A percentile compares a stretch with the other conserved stretches of the same genome.
Conservation (phyloP, 2,888 invertebrate species). For the Physocephala rufipes region DNA sequence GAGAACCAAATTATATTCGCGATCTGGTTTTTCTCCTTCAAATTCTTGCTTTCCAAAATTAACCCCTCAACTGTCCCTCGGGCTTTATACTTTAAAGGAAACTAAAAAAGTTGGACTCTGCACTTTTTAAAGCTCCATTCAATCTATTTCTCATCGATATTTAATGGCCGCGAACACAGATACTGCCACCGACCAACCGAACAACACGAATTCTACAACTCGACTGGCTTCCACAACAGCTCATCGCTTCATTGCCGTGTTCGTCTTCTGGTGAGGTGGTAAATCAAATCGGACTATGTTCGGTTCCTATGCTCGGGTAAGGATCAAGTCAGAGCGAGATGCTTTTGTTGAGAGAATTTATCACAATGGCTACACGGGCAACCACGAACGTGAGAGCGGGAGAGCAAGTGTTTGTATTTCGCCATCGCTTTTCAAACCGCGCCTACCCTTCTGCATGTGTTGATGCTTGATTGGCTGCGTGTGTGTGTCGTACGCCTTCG, state of each 20-base stretch:
- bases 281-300: constrained; percentile 17
- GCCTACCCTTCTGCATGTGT: constrained; percentile 54
- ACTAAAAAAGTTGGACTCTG: neutral
- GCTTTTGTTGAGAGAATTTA: constrained; percentile 30
- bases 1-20: constrained; percentile 16
- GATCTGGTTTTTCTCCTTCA: neutral
- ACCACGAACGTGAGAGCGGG: constrained; percentile 40
- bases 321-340: constrained; percentile 29
- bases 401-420: constrained; percentile 45
- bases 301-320: constrained; percentile 16
- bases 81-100: neutral
- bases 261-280: constrained; percentile 19
- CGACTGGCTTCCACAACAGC: constrained; percentile 26
- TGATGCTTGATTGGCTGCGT: constrained; percentile 57
- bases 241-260: neutral
- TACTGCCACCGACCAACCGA: neutral
- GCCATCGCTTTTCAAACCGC: constrained; percentile 54
- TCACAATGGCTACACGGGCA: constrained; percentile 1
- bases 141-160: constrained; percentile 16
- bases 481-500: constrained; percentile 35
- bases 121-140: neutral
- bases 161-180: neutral
- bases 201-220: constrained; percentile 34
- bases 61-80: neutral
- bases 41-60: neutral